Conservation (phyloP, 2,113 vertebrate species). For the Panurus biarmicus region DNA sequence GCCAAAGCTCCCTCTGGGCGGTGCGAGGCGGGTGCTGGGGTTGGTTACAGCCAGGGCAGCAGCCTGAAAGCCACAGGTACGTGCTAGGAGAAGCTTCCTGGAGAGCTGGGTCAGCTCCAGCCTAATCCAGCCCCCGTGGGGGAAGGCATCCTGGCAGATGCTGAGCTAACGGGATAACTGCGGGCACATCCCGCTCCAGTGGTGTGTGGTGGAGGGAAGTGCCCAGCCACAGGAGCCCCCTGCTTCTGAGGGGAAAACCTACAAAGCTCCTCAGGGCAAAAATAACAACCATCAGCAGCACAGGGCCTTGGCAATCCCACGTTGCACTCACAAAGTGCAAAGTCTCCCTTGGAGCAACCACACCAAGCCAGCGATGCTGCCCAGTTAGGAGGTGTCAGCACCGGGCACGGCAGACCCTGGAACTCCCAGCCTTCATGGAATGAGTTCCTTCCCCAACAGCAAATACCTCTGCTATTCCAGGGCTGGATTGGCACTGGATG, state of each 20-base stretch:
- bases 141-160: conserved; percentile 24
- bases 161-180: not conserved
- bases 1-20: not conserved
- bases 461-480: not conserved
- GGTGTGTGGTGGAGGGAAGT: not conserved
- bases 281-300: not conserved
- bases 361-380: fast-evolving
- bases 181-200: not conserved
- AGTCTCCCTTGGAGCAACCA: not conserved
- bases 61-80: not conserved
- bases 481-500: not conserved
- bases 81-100: not conserved
- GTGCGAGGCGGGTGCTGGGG: not conserved
- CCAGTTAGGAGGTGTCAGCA: not conserved
- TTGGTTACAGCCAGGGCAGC: not conserved
- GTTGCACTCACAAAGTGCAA: not conserved
- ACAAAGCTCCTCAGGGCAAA: not conserved
- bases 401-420: not conserved
- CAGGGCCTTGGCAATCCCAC: not conserved
- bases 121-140: conserved; percentile 21
- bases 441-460: fast-evolving
- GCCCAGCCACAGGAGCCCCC: not conserved
- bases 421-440: not conserved
- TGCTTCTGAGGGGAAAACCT: fast-evolving
- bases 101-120: conserved; percentile 30